Conservation (phyloP, 1,140 invertebrate species). For the Hydropsyche tenuis region DNA sequence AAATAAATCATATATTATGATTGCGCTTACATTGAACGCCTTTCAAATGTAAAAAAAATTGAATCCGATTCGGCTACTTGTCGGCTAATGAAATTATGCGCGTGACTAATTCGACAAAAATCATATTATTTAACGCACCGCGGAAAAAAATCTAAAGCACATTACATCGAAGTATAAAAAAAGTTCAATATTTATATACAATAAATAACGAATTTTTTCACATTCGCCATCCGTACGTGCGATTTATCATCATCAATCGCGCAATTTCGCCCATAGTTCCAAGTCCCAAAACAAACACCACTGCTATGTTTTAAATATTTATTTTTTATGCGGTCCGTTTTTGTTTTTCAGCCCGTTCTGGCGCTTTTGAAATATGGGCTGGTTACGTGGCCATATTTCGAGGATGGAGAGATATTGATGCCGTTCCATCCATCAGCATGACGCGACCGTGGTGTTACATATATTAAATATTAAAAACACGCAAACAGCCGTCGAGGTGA, state of each 20-base stretch:
- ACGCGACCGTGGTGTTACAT: slow-evolving; percentile 37
- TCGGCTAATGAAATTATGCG: slow-evolving; percentile 20
- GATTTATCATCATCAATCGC: slow-evolving; percentile 24
- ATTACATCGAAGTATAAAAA: not conserved
- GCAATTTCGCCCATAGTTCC: slow-evolving; percentile 16
- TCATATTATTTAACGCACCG: slow-evolving; percentile 1
- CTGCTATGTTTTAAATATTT: slow-evolving; percentile 7
- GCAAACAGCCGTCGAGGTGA: slow-evolving; percentile 40
- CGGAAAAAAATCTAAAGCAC: not conserved
- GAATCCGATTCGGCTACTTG: slow-evolving; percentile 18
- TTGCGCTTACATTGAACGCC: too few relatives aligned
- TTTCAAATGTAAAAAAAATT: too few relatives aligned
- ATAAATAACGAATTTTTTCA: too few relatives aligned
- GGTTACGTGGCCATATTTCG: slow-evolving; percentile 36
- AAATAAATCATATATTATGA: too few relatives aligned
- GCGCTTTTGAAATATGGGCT: slow-evolving; percentile 32
- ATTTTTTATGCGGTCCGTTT: slow-evolving; percentile 1
- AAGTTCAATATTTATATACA: too few relatives aligned
- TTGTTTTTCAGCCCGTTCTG: not conserved
- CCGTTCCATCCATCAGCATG: slow-evolving; percentile 34
- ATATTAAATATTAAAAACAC: slow-evolving; percentile 46
- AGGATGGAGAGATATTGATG: slow-evolving; percentile 39
- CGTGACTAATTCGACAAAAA: slow-evolving; percentile 24
- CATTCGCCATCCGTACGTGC: not conserved
- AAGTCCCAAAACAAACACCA: not conserved